Percentiles rank a stretch among this genome's conserved stretches.
These are phyloP conservation scores for Stenodera caucasica DNA, from an alignment of 2,888 invertebrate genomes.

Conservation along the genomic window DNA sequence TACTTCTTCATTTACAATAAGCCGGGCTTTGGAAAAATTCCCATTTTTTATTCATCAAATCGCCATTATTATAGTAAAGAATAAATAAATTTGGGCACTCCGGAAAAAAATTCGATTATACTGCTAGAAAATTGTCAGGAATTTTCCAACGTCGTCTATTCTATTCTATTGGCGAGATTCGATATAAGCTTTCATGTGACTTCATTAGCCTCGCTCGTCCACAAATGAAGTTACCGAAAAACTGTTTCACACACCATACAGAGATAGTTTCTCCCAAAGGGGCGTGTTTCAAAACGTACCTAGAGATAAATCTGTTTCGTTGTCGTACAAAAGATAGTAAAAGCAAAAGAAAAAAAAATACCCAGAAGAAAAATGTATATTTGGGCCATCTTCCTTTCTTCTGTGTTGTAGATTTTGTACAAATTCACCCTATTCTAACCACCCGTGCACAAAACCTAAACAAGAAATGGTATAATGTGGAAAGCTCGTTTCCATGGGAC, in stretches of 20 bases:
- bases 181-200: conserved; percentile 7
- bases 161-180: background rate
- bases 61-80: too few species aligned
- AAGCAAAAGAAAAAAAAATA: background rate
- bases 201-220: background rate
- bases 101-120: too few species aligned
- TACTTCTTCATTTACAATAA: background rate
- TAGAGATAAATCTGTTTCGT: conserved; percentile 6
- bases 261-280: background rate
- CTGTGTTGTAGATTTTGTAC: background rate
- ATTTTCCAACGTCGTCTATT: background rate
- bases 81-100: background rate
- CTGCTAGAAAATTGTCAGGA: background rate
- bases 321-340: conserved; percentile 1
- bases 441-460: conserved; percentile 19
- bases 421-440: conserved; percentile 2
- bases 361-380: background rate
- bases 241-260: background rate
- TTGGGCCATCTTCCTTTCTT: background rate
- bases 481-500: conserved; percentile 32
- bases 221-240: conserved; percentile 7
- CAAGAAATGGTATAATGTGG: conserved; percentile 31
- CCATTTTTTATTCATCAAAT: too few species aligned
- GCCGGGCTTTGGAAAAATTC: background rate
- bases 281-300: background rate